Evolutionary conservation across 2,888 invertebrate genomes (phyloP).

Genomic region (Apamea epomidion): DNA sequence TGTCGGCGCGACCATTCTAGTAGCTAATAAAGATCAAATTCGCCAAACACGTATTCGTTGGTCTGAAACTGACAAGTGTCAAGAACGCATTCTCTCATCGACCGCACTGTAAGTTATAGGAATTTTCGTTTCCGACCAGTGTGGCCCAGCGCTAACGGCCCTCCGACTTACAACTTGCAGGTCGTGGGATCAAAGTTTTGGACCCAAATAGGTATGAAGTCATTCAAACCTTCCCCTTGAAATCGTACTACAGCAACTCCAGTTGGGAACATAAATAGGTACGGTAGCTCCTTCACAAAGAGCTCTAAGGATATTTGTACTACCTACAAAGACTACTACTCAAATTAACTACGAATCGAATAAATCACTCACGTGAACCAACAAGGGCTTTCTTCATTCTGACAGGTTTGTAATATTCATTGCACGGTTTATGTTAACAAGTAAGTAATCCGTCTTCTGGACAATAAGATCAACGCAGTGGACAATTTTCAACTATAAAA

Average conservation of each 20-base stretch:
- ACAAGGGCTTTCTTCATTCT: not conserved
- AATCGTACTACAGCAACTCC: not conserved
- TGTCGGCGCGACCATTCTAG: not conserved
- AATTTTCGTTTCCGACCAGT: not conserved
- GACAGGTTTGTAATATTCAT: not conserved
- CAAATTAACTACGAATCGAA: not conserved
- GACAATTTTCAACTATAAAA: not conserved
- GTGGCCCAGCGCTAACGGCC: no score
- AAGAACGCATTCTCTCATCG: not conserved
- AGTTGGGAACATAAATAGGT: not conserved
- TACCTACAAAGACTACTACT: not conserved
- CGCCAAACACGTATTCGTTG: no score
- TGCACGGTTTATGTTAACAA: not conserved
- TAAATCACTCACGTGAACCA: not conserved
- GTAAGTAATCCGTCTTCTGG: not conserved
- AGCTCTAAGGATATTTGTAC: not conserved
- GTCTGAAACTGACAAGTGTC: no score
- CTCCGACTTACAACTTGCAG: not conserved
- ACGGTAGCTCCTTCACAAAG: not conserved
- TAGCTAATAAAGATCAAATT: not conserved
- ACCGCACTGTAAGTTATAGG: not conserved
- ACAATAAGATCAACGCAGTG: conserved; percentile 2
- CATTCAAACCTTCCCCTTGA: not conserved
- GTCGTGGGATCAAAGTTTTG: not conserved
- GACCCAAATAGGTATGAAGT: not conserved